These are phyloP conservation scores for Mesodorylaimus sp. DNA, from an alignment of 2,888 invertebrate species.

Conservation along the genomic window DNA sequence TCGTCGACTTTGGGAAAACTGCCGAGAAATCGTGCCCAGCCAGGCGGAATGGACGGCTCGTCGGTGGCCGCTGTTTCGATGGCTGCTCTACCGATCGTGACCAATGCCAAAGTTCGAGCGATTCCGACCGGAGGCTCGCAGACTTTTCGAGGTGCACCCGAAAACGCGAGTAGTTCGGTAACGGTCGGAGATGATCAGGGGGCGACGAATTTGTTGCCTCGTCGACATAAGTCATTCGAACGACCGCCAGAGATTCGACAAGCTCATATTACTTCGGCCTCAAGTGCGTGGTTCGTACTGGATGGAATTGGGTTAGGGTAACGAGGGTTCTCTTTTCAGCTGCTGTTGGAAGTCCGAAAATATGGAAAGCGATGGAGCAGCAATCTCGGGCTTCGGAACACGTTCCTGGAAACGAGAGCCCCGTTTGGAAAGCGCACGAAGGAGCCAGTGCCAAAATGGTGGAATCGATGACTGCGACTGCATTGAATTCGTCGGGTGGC, in stretches of 20 bases:
- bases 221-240: slow-evolving; percentile 3
- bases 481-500: background rate
- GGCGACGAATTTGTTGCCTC: no score
- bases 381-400: background rate
- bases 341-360: background rate
- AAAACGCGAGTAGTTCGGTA: no score
- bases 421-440: slow-evolving; percentile 10
- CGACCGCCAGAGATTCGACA: slow-evolving; percentile 1
- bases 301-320: no score
- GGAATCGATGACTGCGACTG: background rate
- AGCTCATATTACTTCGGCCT: background rate
- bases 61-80: no score
- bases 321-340: no score
- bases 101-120: background rate
- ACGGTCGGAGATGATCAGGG: no score
- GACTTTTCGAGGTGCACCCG: background rate
- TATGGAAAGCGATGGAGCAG: background rate
- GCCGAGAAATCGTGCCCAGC: background rate
- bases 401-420: background rate
- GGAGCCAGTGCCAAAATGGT: background rate
- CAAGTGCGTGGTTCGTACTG: no score
- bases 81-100: background rate
- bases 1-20: background rate
- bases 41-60: background rate
- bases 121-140: background rate